These are phyloP conservation scores for Platypus cylindrus DNA, from an alignment of 2,888 invertebrate species.

Conservation along the genomic window DNA sequence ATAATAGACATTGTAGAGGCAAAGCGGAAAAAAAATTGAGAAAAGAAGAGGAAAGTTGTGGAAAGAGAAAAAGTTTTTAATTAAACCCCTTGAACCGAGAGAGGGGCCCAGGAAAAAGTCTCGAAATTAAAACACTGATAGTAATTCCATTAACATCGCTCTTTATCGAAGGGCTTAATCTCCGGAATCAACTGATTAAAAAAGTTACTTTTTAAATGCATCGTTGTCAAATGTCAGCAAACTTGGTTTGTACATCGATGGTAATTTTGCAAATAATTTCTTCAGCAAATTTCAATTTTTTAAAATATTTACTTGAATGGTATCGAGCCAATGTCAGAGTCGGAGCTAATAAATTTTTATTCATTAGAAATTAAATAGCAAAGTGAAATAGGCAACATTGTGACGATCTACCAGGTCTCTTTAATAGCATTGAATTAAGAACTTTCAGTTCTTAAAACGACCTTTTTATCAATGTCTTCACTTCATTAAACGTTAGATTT, in stretches of 20 bases:
- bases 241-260: no score
- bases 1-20: no score
- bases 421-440: constrained; percentile 37
- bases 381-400: constrained; percentile 5
- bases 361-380: not conserved
- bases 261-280: no score
- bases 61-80: constrained; percentile 19
- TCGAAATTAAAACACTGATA: constrained; percentile 32
- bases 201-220: constrained; percentile 30
- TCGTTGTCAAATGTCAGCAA: constrained; percentile 7
- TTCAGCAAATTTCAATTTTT: no score
- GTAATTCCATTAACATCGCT: constrained; percentile 35
- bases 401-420: constrained; percentile 20
- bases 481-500: constrained; percentile 33
- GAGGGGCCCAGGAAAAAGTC: constrained; percentile 14
- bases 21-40: no score
- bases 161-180: constrained; percentile 33
- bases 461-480: constrained; percentile 36
- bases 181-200: constrained; percentile 35
- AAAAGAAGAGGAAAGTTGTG: constrained; percentile 2
- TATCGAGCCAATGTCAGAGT: no score
- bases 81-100: constrained; percentile 15
- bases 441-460: constrained; percentile 31
- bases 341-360: not conserved
- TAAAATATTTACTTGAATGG: no score